These are phyloP conservation scores for Entomobrya proxima DNA, from an alignment of 2,888 invertebrate genomes.

Conservation along the genomic window DNA sequence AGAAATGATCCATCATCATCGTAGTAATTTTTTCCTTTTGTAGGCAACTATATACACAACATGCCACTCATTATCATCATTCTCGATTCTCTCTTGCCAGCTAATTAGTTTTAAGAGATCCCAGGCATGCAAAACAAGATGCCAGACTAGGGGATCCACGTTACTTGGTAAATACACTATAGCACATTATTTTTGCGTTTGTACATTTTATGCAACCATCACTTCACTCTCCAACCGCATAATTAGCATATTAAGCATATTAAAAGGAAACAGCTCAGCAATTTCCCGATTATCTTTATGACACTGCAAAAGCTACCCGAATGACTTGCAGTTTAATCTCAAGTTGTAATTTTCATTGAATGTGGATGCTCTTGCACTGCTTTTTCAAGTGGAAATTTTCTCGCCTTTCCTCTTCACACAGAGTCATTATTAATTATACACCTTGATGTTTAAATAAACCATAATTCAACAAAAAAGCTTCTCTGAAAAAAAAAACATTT, in stretches of 20 bases:
- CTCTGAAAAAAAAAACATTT: not conserved
- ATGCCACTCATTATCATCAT: conserved; percentile 17
- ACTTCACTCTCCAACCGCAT: too few relatives aligned
- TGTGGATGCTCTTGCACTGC: not conserved
- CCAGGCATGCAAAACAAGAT: conserved; percentile 2
- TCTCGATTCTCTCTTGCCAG: not conserved
- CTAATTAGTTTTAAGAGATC: conserved; percentile 24
- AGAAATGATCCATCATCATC: conserved; percentile 20
- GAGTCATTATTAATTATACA: conserved; percentile 13
- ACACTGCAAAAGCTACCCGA: not conserved
- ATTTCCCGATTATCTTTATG: conserved; percentile 14
- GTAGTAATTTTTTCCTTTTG: not conserved
- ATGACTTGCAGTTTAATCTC: not conserved
- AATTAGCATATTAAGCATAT: not conserved
- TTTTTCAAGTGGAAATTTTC: not conserved
- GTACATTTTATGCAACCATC: too few relatives aligned
- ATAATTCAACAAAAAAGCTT: not conserved
- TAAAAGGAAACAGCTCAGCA: not conserved
- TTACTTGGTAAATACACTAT: too few relatives aligned
- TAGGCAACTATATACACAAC: not conserved
- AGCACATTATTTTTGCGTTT: too few relatives aligned
- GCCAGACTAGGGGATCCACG: too few relatives aligned
- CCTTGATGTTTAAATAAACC: conserved; percentile 14
- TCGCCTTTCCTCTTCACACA: not conserved
- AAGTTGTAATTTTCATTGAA: not conserved